Evolutionary conservation across 2,113 vertebrate genomes (phyloP).

Genomic region (Himantopus leucocephalus): DNA sequence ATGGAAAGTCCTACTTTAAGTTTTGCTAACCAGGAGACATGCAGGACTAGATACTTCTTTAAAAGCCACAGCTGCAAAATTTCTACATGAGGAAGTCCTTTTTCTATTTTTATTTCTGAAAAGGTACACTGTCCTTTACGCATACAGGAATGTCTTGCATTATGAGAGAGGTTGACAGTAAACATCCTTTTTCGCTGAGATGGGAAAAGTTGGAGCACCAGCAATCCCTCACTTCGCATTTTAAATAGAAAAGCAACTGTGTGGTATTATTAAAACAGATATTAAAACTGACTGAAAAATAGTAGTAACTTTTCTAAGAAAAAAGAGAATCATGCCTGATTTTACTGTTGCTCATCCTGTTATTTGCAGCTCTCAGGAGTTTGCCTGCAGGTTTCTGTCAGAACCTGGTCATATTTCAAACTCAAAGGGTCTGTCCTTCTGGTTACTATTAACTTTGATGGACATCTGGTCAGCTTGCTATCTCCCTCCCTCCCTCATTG

Average conservation of each 20-base stretch:
- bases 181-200: neutral
- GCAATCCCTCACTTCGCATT: neutral
- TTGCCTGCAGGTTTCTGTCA: neutral
- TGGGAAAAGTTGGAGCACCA: neutral
- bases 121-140: neutral
- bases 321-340: neutral
- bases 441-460: neutral
- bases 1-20: neutral
- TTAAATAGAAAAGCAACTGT: neutral
- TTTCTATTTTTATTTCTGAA: neutral
- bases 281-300: neutral
- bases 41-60: neutral
- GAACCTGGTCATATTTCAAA: neutral
- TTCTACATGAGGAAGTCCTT: neutral
- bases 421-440: neutral
- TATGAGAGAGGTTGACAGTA: neutral
- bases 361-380: neutral
- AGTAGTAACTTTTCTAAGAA: neutral
- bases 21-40: neutral
- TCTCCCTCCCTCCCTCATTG: neutral
- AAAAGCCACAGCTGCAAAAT: neutral
- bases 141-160: neutral
- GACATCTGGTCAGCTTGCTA: neutral
- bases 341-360: neutral
- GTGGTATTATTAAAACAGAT: neutral